Evolutionary conservation across 92 coral and sea anemone genomes (phyloP).

Genomic region (Epizoanthus illoricatus): DNA sequence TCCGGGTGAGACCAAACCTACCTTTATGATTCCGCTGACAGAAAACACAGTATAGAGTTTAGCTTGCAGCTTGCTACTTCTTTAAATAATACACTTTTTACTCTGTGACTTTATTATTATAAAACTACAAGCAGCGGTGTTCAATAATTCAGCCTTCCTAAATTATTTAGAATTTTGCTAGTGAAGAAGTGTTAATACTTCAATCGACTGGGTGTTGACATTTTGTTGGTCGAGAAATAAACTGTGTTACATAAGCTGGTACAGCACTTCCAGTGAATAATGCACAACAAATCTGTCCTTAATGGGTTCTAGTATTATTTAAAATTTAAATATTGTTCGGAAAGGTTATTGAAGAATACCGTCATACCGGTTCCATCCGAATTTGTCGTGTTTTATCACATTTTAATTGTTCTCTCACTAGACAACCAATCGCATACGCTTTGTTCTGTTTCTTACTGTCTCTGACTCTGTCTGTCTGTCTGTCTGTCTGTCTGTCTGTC

Average conservation of each 20-base stretch:
- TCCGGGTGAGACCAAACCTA: background rate
- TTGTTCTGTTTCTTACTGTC: no score
- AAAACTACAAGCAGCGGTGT: conserved; percentile 10
- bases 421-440: no score
- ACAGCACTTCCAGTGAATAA: background rate
- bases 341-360: no score
- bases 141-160: conserved; percentile 10
- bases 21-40: background rate
- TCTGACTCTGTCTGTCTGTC: no score
- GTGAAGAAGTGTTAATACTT: background rate
- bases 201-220: conserved; percentile 5
- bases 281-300: background rate
- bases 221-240: conserved; percentile 1
- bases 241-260: background rate
- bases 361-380: no score
- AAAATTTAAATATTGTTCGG: no score
- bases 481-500: no score
- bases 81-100: background rate
- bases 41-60: background rate
- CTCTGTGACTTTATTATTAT: conserved; percentile 5
- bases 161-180: conserved; percentile 6
- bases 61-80: background rate
- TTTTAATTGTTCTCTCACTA: no score
- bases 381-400: no score
- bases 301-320: no score